These are phyloP conservation scores for Leptopilina boulardi DNA, from an alignment of 1,140 invertebrate species.

Conservation along the genomic window DNA sequence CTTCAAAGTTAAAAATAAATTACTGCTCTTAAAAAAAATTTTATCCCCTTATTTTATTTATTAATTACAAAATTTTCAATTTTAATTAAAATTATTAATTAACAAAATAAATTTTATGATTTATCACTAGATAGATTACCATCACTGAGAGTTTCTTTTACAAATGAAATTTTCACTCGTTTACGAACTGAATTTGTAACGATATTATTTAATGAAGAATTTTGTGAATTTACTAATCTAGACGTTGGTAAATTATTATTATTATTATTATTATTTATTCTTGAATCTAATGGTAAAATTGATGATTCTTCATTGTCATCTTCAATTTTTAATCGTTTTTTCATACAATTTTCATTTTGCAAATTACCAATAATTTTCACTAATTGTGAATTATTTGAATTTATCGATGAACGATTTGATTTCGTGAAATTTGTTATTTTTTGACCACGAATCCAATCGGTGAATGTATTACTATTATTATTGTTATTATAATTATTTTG, in stretches of 20 bases:
- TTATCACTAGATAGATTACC: not conserved
- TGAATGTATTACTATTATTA: too few species aligned
- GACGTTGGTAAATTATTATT: not conserved
- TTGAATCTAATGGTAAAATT: not conserved
- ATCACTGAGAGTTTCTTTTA: constrained; percentile 47
- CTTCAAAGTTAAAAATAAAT: not conserved
- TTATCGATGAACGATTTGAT: not conserved
- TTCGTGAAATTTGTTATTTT: not conserved
- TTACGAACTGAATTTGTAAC: constrained; percentile 1
- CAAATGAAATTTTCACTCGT: constrained; percentile 49
- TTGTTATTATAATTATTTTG: not conserved
- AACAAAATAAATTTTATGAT: not conserved
- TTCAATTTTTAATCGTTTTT: constrained; percentile 40
- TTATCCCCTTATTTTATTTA: not conserved
- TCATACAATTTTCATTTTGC: not conserved
- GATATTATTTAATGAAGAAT: not conserved
- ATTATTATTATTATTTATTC: too few species aligned
- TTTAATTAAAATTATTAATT: not conserved
- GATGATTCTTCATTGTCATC: constrained; percentile 42
- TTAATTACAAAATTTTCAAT: not conserved
- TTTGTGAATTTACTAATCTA: not conserved
- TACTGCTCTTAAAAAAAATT: not conserved
- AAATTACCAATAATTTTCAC: not conserved
- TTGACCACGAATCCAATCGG: not conserved
- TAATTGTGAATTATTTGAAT: not conserved